Base-by-base conservation (phyloP, 2,797 vertebrate species). In the Sphaeramia orbicularis region DNA sequence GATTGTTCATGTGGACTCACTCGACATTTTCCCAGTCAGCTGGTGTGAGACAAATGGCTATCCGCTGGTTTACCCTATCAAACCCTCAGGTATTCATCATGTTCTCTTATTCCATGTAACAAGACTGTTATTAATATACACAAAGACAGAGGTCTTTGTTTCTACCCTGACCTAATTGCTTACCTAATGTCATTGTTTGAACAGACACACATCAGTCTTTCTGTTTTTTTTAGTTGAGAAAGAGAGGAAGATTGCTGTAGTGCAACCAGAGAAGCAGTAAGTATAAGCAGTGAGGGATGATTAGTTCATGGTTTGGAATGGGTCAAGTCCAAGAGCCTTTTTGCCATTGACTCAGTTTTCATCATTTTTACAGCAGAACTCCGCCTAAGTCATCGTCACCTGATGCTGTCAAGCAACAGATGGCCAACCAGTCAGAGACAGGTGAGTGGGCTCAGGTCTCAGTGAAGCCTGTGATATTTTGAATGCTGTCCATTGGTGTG, bases 11-110 rank as follows among this genome's bases (percentile, higher is more conserved):
- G 93, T 96, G 79, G 97, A 98, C 78, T 99, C 97, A 4, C 96
- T 97, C 81, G 95, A 99, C 88, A 95, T 99, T 83, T 99, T 99
- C 87, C 98, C 98, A 37, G 93, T 98, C 89, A 97, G 97, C 83
- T 99, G 98, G 98, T 99, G 97, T 92, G 97, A 99, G 81, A 98
- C 96, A 4, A 99, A 98, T 12, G 98, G 98, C 54, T 97, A 97
- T 81, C 95, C 96, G 11, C 96, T 99, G 7, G 93, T 95, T 65
- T 86, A 95, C 88, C 97, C 97, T 87, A 92, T 94, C 76, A 97
- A 96, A 91, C 94, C 95, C 81, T 91, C 94, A 94, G 96, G 98
- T 99, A 84, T 11, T 27, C 48, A 18, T 2, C 67, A 43, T 35
- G 32, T 44, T 74, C 52, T 58, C 19, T 7, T 12, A 35, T 8